Conservation (phyloP, 1,140 invertebrate genomes). For the Anagrus nilaparvatae region DNA sequence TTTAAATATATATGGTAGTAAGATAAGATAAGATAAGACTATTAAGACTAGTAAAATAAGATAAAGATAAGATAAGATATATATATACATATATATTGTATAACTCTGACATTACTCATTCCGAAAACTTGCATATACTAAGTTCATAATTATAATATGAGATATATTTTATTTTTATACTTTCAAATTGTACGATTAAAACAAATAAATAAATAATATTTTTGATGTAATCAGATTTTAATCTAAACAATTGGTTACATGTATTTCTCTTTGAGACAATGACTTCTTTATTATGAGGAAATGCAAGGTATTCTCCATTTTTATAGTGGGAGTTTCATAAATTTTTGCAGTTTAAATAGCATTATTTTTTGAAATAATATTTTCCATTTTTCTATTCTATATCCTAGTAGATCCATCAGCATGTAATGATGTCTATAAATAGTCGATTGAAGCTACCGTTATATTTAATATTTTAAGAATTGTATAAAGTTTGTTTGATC, state of each 20-base stretch:
- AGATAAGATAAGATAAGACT: too few species aligned
- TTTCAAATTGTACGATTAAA: neutral
- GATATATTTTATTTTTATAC: neutral
- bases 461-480: slow-evolving; percentile 5
- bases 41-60: too few species aligned
- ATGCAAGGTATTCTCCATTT: slow-evolving; percentile 60
- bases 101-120: too few species aligned
- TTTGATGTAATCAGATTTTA: slow-evolving; percentile 31
- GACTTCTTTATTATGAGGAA: slow-evolving; percentile 66
- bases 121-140: slow-evolving; percentile 61
- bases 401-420: slow-evolving; percentile 76
- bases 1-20: too few species aligned
- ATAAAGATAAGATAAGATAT: too few species aligned
- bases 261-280: slow-evolving; percentile 57
- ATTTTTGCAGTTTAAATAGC: slow-evolving; percentile 66
- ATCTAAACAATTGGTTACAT: slow-evolving; percentile 53
- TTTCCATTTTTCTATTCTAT: slow-evolving; percentile 63
- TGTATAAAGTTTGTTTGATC: slow-evolving; percentile 53
- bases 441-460: slow-evolving; percentile 7
- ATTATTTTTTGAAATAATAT: slow-evolving; percentile 66
- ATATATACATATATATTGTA: too few species aligned
- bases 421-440: slow-evolving; percentile 63
- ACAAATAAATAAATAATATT: slow-evolving; percentile 18
- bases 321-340: slow-evolving; percentile 44
- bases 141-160: slow-evolving; percentile 42